Conservation (phyloP, 2,888 invertebrate species). For the Erynnis tages region DNA sequence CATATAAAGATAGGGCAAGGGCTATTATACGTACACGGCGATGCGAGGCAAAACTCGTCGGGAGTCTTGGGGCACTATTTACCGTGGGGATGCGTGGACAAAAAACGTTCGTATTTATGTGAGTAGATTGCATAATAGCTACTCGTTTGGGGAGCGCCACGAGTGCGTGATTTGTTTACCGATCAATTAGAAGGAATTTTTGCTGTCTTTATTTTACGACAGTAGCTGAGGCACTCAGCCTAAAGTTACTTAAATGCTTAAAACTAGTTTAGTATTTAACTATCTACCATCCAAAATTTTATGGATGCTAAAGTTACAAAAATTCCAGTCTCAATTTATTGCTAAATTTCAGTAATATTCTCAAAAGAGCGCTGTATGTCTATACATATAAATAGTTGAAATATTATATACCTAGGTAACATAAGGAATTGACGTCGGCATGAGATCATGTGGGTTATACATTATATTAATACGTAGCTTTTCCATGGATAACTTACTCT, state of each 20-base stretch:
- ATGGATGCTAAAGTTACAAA: too few species aligned
- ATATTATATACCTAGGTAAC: too few species aligned
- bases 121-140: conserved; percentile 71
- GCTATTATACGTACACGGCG: conserved; percentile 65
- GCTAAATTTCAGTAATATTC: too few species aligned
- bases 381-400: too few species aligned
- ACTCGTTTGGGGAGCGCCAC: conserved; percentile 62
- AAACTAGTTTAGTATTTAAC: too few species aligned
- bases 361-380: too few species aligned
- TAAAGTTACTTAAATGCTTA: not conserved
- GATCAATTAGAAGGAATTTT: conserved; percentile 35
- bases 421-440: too few species aligned
- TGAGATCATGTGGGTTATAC: too few species aligned
- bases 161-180: conserved; percentile 57
- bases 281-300: too few species aligned
- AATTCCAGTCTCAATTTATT: too few species aligned
- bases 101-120: conserved; percentile 63
- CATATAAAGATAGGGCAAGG: conserved; percentile 80
- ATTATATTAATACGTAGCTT: too few species aligned
- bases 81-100: conserved; percentile 65
- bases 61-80: conserved; percentile 62
- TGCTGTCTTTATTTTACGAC: conserved; percentile 19
- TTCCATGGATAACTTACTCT: too few species aligned
- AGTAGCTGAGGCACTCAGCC: not conserved
- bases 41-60: conserved; percentile 50